phyloP scores from a whole-genome alignment of 1,140 invertebrate species.

The Argopecten irradians region DNA sequence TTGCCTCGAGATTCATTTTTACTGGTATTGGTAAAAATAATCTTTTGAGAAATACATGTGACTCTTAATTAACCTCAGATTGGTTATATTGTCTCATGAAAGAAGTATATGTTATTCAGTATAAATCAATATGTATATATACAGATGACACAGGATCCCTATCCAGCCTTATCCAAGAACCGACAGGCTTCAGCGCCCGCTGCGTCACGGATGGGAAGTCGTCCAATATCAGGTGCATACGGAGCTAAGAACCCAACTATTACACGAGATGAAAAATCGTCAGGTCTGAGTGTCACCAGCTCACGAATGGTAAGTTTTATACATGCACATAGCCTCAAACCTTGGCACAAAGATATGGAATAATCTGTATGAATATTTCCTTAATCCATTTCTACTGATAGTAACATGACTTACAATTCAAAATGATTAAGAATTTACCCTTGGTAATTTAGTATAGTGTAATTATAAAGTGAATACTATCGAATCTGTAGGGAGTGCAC shows the following conservation, averaged over 20 bases:
- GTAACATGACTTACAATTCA: neutral
- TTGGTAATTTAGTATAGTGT: neutral
- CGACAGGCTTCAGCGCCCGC: constrained; percentile 69
- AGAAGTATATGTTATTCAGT: too few relatives aligned
- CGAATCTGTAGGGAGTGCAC: too few relatives aligned
- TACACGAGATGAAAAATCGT: constrained; percentile 62
- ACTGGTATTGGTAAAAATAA: too few relatives aligned
- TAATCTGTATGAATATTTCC: too few relatives aligned
- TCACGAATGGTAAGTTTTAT: constrained; percentile 66
- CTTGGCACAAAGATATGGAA: neutral
- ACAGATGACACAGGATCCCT: constrained; percentile 42
- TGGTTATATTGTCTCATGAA: too few relatives aligned
- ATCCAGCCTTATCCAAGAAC: constrained; percentile 55
- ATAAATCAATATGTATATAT: neutral
- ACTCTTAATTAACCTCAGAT: too few relatives aligned
- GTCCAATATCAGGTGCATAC: constrained; percentile 53
- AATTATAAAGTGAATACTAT: neutral
- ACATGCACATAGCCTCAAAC: neutral
- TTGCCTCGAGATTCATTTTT: too few relatives aligned
- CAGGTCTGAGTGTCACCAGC: constrained; percentile 63
- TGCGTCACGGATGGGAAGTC: constrained; percentile 45
- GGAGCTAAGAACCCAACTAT: constrained; percentile 62
- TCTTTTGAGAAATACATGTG: neutral
- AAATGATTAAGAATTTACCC: neutral
- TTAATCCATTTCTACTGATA: neutral